These are phyloP conservation scores for Crotalus horridus DNA, from an alignment of 2,113 vertebrate species.

Conservation along the genomic window DNA sequence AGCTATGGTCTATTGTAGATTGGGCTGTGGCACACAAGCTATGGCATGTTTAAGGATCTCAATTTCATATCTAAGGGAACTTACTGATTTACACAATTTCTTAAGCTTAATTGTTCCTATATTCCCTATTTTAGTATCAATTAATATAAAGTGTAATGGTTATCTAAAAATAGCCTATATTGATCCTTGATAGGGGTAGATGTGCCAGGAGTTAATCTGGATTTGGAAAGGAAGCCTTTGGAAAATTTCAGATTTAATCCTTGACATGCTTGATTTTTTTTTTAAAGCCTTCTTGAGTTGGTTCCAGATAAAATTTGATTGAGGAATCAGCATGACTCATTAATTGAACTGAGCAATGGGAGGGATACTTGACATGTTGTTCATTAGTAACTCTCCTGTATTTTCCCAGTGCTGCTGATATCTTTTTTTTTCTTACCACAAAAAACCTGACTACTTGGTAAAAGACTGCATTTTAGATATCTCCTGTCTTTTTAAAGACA, in stretches of 20 bases:
- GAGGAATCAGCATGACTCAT: neutral
- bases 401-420: neutral
- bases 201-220: neutral
- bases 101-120: neutral
- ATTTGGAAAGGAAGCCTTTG: neutral
- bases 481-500: neutral
- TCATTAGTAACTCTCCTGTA: neutral
- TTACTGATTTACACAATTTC: neutral
- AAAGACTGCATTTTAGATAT: neutral
- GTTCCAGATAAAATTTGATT: neutral
- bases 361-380: neutral
- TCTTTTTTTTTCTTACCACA: neutral
- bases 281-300: neutral
- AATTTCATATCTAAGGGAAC: neutral
- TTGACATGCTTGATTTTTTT: neutral
- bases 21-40: neutral
- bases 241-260: neutral
- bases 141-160: neutral
- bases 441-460: neutral
- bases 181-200: neutral
- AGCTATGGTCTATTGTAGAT: neutral
- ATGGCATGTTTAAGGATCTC: neutral
- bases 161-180: neutral
- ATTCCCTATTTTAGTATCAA: neutral
- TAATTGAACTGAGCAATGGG: neutral